Base-by-base conservation (phyloP, 64 coral and sea anemone genomes). In the Pocillopora damicornis region DNA sequence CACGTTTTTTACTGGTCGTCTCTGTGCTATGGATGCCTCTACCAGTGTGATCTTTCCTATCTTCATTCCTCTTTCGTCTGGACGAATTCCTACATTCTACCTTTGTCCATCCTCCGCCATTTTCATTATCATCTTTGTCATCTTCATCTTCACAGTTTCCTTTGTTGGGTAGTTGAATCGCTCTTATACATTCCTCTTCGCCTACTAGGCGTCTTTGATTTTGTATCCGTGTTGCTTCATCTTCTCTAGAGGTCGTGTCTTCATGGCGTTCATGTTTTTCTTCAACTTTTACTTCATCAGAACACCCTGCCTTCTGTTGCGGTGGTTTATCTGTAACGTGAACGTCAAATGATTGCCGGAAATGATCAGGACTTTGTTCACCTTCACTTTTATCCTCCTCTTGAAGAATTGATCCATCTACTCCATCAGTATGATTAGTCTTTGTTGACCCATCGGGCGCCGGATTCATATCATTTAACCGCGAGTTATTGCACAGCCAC, bases 201-300 rank as follows among this genome's bases (percentile, higher is more conserved):
- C 80, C 80, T 63, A 67, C 61, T 64, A 83, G 37, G n/a, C 63
- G 20, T 57, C 80, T 83, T 67, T 83, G 60, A 42, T 83, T 17
- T 13, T 67, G 62, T 37, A 83, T 57, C 11, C 37, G n/a, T 17
- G 63, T 63, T 0, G 80, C 63, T 2, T 83, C 80, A 12, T 63
- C 63, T 36, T 68, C 80, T 35, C 61, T 26, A 62, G 30, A 0
- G 23, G 62, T 80, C 1, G 23, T 63, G 22, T 42, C 80, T 45
- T 66, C 18, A 12, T 23, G 9, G 13, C 17, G 8, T 4, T 79
- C 23, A 59, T 11, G 18, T 25, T 0, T 1, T 26, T 14, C 1
- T 15, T 17, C 37, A 25, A 13, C 36, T 25, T 15, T n/a, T 20
- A 2, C 9, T 15, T 15, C 9, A 69, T 69, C 22, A 69, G 20